These are phyloP conservation scores for Ylistrum balloti DNA, from an alignment of 1,140 invertebrate species.

Conservation along the genomic window DNA sequence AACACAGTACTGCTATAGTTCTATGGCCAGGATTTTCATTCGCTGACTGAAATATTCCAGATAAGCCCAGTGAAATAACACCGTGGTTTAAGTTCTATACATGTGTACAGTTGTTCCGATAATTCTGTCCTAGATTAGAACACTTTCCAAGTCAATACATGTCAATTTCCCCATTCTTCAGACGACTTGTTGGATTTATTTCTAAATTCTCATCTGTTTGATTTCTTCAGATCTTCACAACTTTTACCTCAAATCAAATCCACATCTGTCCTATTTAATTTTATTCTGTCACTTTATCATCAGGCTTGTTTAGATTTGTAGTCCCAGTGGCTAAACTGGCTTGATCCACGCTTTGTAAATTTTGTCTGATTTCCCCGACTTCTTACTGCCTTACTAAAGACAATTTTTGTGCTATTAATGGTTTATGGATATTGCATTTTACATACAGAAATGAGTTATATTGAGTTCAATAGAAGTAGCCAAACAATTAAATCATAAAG, in stretches of 20 bases:
- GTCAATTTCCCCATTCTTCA: background rate
- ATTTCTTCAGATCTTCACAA: background rate
- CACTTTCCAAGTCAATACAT: background rate
- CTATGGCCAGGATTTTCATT: background rate
- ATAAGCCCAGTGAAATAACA: background rate
- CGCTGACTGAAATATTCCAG: background rate
- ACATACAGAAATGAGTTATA: background rate
- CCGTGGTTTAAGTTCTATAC: background rate
- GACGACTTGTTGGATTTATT: background rate
- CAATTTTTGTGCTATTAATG: background rate
- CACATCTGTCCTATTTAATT: background rate
- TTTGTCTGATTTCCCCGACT: background rate
- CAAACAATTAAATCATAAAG: too few relatives aligned
- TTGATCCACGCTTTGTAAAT: constrained; percentile 9
- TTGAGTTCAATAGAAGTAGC: background rate
- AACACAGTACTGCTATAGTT: background rate
- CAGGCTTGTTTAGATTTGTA: background rate
- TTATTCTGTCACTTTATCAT: constrained; percentile 1
- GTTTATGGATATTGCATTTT: background rate
- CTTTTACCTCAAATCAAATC: background rate
- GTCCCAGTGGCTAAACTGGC: background rate
- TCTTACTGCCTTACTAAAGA: background rate
- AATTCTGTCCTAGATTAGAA: background rate
- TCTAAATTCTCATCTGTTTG: background rate
- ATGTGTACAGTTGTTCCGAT: background rate